A percentile compares a stretch with the other conserved stretches of the same genome.
These are phyloP conservation scores for Neotoma lepida DNA, from an alignment of 2,113 vertebrate genomes.

Conservation along the genomic window DNA sequence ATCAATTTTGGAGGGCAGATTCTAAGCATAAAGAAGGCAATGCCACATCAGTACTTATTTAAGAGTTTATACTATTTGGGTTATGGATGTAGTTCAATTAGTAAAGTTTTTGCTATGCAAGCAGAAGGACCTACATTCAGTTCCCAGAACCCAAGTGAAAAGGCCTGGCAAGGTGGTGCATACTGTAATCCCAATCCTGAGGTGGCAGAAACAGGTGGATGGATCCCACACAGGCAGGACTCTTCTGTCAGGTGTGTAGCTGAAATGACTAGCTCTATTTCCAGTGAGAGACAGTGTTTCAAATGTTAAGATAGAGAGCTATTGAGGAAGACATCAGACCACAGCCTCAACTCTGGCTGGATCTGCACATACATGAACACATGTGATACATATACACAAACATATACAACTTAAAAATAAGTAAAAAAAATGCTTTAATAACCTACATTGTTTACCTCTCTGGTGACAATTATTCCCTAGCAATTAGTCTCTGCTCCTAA, in stretches of 20 bases:
- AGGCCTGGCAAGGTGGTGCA: background rate
- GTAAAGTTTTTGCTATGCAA: background rate
- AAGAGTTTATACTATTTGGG: slow-evolving; percentile 40
- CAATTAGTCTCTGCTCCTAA: slow-evolving; percentile 29
- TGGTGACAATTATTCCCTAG: slow-evolving; percentile 13
- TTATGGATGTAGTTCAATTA: background rate
- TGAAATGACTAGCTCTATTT: background rate
- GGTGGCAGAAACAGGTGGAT: background rate
- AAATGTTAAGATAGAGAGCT: background rate
- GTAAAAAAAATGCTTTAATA: background rate
- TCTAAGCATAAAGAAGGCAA: slow-evolving; percentile 32
- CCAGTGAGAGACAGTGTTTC: background rate
- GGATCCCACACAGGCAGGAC: background rate
- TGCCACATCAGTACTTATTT: slow-evolving; percentile 17
- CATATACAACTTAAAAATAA: background rate
- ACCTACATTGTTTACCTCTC: background rate
- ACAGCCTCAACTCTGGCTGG: background rate
- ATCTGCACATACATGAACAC: background rate
- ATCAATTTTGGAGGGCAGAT: slow-evolving; percentile 17
- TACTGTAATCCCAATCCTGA: background rate
- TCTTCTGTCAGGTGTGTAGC: background rate
- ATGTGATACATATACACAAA: background rate
- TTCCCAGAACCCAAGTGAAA: background rate
- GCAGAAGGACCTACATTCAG: background rate
- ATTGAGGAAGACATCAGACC: background rate